Percentiles rank a stretch among this genome's conserved stretches.
These are phyloP conservation scores for Acrocyrtus sp. DNA, from an alignment of 2,888 invertebrate genomes.

Conservation along the genomic window DNA sequence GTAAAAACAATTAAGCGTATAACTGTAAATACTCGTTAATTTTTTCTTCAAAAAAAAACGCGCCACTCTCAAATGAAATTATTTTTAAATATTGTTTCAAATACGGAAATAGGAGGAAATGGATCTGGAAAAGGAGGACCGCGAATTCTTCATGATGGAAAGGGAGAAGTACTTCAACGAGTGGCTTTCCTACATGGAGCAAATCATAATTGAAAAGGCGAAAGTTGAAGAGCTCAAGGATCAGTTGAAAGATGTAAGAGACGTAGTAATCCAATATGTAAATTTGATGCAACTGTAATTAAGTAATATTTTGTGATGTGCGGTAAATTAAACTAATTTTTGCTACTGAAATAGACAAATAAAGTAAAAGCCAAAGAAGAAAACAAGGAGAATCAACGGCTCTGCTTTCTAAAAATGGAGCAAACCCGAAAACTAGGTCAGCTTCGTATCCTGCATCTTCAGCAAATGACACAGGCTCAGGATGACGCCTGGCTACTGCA, in stretches of 20 bases:
- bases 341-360: conserved; percentile 7
- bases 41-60: no score
- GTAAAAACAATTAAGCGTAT: background rate
- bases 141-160: conserved; percentile 54
- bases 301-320: background rate
- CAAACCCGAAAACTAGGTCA: conserved; percentile 52
- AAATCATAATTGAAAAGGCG: conserved; percentile 45
- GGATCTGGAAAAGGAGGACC: conserved; percentile 48
- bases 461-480: conserved; percentile 49
- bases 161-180: conserved; percentile 41
- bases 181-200: conserved; percentile 51
- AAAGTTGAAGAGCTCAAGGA: conserved; percentile 44
- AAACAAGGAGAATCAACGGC: conserved; percentile 33
- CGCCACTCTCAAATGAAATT: background rate
- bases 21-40: no score
- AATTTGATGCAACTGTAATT: background rate
- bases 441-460: conserved; percentile 44
- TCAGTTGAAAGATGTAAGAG: conserved; percentile 50
- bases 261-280: background rate
- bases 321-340: background rate
- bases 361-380: conserved; percentile 40
- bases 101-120: conserved; percentile 39
- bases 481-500: conserved; percentile 55
- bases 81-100: background rate
- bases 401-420: conserved; percentile 49